These are phyloP conservation scores for Ciona savignyi DNA, from an alignment of 23 tunicate genomes.

Conservation along the genomic window DNA sequence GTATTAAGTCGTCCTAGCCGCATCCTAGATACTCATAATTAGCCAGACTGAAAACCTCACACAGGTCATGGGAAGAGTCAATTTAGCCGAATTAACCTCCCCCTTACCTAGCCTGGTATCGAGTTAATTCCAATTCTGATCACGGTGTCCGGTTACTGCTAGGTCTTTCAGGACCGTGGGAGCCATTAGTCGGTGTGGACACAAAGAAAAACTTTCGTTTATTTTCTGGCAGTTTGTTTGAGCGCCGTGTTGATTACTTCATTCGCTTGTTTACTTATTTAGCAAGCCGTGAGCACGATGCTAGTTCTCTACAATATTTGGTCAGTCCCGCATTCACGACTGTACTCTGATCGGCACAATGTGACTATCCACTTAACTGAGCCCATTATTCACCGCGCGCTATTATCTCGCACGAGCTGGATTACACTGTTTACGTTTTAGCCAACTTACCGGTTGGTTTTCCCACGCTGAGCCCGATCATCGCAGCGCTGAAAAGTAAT, in stretches of 20 bases:
- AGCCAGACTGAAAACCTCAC: neutral
- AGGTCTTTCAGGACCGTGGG: neutral
- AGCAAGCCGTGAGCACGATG: conserved; percentile 1
- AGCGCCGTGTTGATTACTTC: neutral
- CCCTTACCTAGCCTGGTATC: neutral
- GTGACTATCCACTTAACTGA: neutral
- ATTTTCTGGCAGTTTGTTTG: neutral
- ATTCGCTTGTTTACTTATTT: neutral
- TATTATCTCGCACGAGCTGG: conserved; percentile 3
- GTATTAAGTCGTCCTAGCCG: neutral
- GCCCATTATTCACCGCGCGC: conserved; percentile 1
- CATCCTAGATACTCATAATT: neutral
- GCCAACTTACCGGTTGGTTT: conserved; percentile 45
- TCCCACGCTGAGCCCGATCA: conserved; percentile 47
- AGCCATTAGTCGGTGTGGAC: neutral
- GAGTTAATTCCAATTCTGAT: neutral
- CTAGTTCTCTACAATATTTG: neutral
- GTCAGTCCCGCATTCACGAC: neutral
- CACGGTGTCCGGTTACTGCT: neutral
- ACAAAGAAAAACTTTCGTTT: neutral
- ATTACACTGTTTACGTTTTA: conserved; percentile 42
- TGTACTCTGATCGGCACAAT: neutral
- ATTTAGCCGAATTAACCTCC: neutral
- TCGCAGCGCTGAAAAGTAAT: neutral
- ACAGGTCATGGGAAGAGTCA: neutral